phyloP scores from a whole-genome alignment of 2,113 vertebrate genomes.

The Malurus melanocephalus region DNA sequence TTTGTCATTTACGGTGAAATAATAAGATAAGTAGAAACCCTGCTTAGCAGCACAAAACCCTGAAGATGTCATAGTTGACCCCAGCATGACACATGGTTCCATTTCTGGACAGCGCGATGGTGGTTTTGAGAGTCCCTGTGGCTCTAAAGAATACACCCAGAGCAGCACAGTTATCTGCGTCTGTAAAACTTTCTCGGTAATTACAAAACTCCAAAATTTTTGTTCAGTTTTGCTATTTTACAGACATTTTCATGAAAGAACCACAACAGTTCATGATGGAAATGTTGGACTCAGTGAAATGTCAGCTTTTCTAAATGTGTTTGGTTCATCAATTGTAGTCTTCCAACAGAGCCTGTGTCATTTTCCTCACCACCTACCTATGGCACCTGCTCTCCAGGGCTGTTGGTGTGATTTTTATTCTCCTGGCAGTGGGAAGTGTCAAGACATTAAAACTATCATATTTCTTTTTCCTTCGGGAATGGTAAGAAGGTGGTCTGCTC shows the following conservation, averaged over 20 bases:
- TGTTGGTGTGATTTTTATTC: not conserved
- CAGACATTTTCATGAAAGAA: not conserved
- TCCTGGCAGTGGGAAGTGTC: not conserved
- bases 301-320: not conserved
- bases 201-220: not conserved
- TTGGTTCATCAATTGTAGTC: not conserved
- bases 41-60: not conserved
- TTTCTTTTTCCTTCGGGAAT: not conserved
- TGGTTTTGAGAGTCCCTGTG: not conserved
- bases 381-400: not conserved
- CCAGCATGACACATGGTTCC: not conserved
- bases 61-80: not conserved
- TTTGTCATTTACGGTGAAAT: not conserved
- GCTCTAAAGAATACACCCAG: accelerated
- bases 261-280: not conserved
- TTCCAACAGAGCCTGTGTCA: not conserved
- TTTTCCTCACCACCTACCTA: not conserved
- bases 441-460: not conserved
- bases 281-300: not conserved
- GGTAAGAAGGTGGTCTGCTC: not conserved
- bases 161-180: not conserved
- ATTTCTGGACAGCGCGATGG: not conserved
- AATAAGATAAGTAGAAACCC: not conserved
- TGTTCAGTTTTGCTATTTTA: not conserved
- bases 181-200: not conserved